Conservation (phyloP, 2,113 vertebrate genomes). For the Charadrius vociferus region DNA sequence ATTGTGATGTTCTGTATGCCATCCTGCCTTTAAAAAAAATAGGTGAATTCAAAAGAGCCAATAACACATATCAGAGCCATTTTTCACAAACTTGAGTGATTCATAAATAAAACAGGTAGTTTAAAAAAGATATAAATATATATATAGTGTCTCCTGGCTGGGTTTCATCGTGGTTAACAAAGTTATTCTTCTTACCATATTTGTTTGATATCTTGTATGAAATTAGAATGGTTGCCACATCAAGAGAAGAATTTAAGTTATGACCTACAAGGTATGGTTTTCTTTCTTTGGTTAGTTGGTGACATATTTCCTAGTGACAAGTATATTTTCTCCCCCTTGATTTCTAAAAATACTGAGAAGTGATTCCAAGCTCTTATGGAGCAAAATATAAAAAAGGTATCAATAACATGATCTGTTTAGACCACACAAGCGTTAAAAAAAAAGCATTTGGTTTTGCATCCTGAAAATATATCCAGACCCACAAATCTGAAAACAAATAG, state of each 20-base stretch:
- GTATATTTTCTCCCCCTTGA: not conserved
- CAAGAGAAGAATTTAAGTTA: not conserved
- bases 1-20: not conserved
- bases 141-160: not conserved
- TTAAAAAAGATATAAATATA: not conserved
- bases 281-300: not conserved
- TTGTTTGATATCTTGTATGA: not conserved
- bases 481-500: not conserved
- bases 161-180: not conserved
- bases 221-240: not conserved
- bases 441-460: not conserved
- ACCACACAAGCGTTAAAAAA: not conserved
- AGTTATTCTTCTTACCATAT: not conserved
- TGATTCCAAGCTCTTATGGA: not conserved
- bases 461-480: not conserved
- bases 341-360: not conserved
- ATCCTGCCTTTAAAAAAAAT: not conserved
- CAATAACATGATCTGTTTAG: not conserved
- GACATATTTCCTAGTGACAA: not conserved
- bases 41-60: not conserved
- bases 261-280: not conserved
- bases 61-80: not conserved
- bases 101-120: not conserved
- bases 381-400: not conserved
- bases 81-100: not conserved